Base-by-base conservation (phyloP, 2,888 invertebrate species). In the Pollenia labialis region DNA sequence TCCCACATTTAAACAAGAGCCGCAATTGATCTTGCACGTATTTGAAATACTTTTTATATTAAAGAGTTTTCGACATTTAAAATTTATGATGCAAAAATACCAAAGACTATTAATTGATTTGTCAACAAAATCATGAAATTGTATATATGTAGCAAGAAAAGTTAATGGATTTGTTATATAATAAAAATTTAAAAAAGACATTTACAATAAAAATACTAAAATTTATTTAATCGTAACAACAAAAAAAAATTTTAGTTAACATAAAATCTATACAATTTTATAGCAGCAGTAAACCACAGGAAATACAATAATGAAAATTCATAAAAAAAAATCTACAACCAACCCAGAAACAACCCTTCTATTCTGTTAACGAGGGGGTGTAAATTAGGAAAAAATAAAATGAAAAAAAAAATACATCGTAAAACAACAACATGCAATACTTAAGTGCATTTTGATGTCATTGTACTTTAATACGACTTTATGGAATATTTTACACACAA, bases 381-480 rank as follows among this genome's bases (percentile, higher is more conserved):
- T 23, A 14, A 44, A 23, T 44, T 11, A 18, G 32, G 42, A 18
- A 4, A 52, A 68, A 71, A 32, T 52, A 50, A 62, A 54, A 71
- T 44, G 18, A 54, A 48, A 68, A 54, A 32, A 56, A 76, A 60
- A 8, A 32, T 32, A 32, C 32, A 32, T 71, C 77, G 16, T 62
- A 54, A 77, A 84, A 72, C 81, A 77, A 64, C 80, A 79, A 86
- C 83, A 88, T 86, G 86, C 88, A 87, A 83, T 75, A 74, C 52
- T 75, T 84, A 88, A 88, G 88, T 88, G 88, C 88, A 88, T 87
- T 88, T 85, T 85, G 84, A 84, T 88, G 88, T 88, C 87, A 87
- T 82, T 88, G 88, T 79, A 86, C 88, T 84, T 81, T 54, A 56
- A 56, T 82, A 56, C 52, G 79, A 79, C 72, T 81, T 72, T 56